Conservation (phyloP, 2,888 invertebrate genomes). For the Diadegma fenestrale region DNA sequence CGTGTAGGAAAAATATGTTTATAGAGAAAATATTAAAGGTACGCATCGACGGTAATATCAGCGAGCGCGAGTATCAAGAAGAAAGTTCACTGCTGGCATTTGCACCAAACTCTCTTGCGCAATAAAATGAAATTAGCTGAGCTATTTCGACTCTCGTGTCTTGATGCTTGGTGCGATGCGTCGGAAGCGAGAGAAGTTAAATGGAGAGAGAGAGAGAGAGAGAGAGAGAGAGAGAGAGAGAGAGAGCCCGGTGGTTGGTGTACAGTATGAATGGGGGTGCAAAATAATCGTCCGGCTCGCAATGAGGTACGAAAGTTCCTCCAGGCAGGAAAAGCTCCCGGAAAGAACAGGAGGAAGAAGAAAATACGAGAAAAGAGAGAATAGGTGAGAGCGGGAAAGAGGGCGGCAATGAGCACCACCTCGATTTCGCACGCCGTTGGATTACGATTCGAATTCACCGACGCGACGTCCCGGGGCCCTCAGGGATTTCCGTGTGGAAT, state of each 20-base stretch:
- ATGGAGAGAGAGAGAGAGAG: constrained; percentile 39
- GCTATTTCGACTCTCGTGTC: constrained; percentile 70
- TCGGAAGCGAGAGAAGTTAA: constrained; percentile 63
- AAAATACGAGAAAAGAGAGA: constrained; percentile 60
- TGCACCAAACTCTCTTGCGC: constrained; percentile 67
- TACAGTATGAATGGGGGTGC: constrained; percentile 59
- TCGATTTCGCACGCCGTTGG: constrained; percentile 78
- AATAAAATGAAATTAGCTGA: constrained; percentile 78
- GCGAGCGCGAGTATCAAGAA: constrained; percentile 47
- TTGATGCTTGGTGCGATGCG: constrained; percentile 58
- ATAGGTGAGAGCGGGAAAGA: constrained; percentile 54
- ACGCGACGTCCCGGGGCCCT: constrained; percentile 69
- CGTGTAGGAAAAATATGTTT: constrained; percentile 13
- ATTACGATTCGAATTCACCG: constrained; percentile 77
- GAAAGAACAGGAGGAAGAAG: constrained; percentile 65
- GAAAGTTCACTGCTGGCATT: constrained; percentile 52
- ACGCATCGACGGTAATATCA: constrained; percentile 23
- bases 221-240: constrained; percentile 19
- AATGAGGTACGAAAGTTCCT: constrained; percentile 73
- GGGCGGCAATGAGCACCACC: constrained; percentile 73
- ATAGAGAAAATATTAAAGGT: constrained; percentile 39
- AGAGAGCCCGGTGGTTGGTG: constrained; percentile 46
- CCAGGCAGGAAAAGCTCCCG: constrained; percentile 45
- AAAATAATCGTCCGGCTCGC: constrained; percentile 69
- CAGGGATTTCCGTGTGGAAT: constrained; percentile 68